Conservation (phyloP, 2,888 invertebrate species). For the Sycophila texana region DNA sequence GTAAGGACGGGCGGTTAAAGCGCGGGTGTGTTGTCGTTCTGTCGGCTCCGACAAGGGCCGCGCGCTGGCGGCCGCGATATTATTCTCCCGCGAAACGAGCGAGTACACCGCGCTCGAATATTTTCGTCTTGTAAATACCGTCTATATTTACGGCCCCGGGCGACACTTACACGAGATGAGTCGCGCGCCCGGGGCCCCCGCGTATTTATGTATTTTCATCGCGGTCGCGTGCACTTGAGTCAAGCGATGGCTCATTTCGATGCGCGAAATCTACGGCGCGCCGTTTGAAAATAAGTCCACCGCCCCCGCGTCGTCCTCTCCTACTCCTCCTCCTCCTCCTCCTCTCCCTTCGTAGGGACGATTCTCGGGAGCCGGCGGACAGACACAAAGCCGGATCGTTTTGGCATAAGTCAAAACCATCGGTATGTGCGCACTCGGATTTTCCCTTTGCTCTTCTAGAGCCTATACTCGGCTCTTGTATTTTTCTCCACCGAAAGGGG, state of each 20-base stretch:
- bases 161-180: conserved; percentile 69
- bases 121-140: conserved; percentile 72
- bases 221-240: conserved; percentile 55
- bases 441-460: not conserved
- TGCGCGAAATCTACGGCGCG: conserved; percentile 59
- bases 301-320: not conserved
- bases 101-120: conserved; percentile 62
- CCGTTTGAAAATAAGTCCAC: conserved; percentile 71
- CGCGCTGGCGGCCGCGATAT: conserved; percentile 49
- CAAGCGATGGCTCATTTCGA: conserved; percentile 71
- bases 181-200: conserved; percentile 57
- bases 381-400: conserved; percentile 74
- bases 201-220: conserved; percentile 53
- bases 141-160: conserved; percentile 71
- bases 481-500: conserved; percentile 38
- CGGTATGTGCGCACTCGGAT: conserved; percentile 62
- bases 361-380: conserved; percentile 58
- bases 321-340: conserved; percentile 7
- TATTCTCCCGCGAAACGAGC: conserved; percentile 57
- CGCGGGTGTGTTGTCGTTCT: conserved; percentile 46
- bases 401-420: conserved; percentile 74
- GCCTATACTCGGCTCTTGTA: not conserved
- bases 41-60: conserved; percentile 18
- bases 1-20: conserved; percentile 41
- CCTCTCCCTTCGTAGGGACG: conserved; percentile 1